Percentiles rank a stretch among this genome's conserved stretches.
phyloP scores from a whole-genome alignment of 2,888 invertebrate species.

The Ditylenchus weischeri region DNA sequence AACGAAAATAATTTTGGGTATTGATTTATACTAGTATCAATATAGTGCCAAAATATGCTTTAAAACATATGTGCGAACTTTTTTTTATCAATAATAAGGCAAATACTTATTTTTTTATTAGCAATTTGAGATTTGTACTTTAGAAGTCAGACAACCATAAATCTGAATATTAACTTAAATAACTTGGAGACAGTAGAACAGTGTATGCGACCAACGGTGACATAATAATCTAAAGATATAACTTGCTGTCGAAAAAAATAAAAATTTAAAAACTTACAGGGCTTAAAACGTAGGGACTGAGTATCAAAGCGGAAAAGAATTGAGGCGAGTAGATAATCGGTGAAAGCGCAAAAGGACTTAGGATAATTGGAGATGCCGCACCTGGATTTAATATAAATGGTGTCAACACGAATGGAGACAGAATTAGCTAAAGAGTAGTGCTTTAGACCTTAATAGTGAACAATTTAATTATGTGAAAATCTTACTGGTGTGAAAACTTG shows the following conservation, averaged over 20 bases:
- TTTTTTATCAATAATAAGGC: too few species aligned
- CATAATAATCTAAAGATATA: slow-evolving; percentile 10
- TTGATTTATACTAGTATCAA: too few species aligned
- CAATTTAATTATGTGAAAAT: slow-evolving; percentile 16
- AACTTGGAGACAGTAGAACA: slow-evolving; percentile 36
- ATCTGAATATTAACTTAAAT: neutral
- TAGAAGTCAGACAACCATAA: too few species aligned
- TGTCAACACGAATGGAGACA: slow-evolving; percentile 39
- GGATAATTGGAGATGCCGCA: slow-evolving; percentile 45
- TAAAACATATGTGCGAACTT: too few species aligned
- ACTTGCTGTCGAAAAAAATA: too few species aligned
- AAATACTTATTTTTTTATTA: too few species aligned
- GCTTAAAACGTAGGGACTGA: slow-evolving; percentile 45
- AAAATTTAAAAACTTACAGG: slow-evolving; percentile 4
- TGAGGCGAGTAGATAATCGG: slow-evolving; percentile 44
- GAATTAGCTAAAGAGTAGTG: neutral
- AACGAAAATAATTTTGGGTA: too few species aligned
- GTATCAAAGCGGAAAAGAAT: slow-evolving; percentile 40
- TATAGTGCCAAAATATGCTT: too few species aligned
- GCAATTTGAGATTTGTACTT: too few species aligned
- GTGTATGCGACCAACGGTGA: slow-evolving; percentile 24
- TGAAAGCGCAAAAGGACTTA: slow-evolving; percentile 43
- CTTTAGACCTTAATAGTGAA: too few species aligned
- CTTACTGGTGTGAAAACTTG: slow-evolving; percentile 42
- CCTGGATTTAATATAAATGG: slow-evolving; percentile 23